Conservation (phyloP, 92 coral and sea anemone species). For the Zoanthus solanderi region DNA sequence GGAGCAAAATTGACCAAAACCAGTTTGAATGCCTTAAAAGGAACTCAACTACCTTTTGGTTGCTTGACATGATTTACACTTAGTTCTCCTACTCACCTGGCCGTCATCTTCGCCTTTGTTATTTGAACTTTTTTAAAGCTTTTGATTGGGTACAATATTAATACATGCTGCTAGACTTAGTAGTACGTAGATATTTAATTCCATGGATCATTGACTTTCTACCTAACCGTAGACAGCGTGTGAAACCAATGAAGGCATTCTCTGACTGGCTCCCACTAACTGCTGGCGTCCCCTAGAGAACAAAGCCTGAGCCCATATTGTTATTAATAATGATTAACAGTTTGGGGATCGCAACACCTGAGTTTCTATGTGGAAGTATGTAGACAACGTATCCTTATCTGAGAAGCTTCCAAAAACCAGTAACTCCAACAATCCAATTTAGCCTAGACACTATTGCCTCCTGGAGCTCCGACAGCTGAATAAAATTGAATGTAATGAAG, state of each 20-base stretch:
- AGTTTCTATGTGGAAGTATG: conserved; percentile 37
- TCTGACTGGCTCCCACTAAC: conserved; percentile 50
- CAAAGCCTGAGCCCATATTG: not conserved
- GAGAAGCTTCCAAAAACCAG: not conserved
- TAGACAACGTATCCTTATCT: conserved; percentile 36
- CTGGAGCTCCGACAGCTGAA: conserved; percentile 48
- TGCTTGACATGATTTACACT: conserved; percentile 61
- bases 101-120: conserved; percentile 38
- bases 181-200: conserved; percentile 28
- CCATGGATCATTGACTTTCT: conserved; percentile 53
- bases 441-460: conserved; percentile 28
- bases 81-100: conserved; percentile 45
- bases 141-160: conserved; percentile 51
- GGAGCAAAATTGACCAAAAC: conserved; percentile 35
- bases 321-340: conserved; percentile 37
- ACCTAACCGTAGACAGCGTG: not conserved
- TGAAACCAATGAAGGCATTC: conserved; percentile 10
- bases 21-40: conserved; percentile 53
- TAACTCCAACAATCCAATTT: conserved; percentile 16
- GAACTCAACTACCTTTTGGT: conserved; percentile 27
- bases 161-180: not conserved
- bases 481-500: conserved; percentile 61
- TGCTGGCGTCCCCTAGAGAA: conserved; percentile 59
- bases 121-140: conserved; percentile 46
- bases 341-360: conserved; percentile 25